Base-by-base conservation (phyloP, 2,888 invertebrate species). In the Calliscelio sp. region DNA sequence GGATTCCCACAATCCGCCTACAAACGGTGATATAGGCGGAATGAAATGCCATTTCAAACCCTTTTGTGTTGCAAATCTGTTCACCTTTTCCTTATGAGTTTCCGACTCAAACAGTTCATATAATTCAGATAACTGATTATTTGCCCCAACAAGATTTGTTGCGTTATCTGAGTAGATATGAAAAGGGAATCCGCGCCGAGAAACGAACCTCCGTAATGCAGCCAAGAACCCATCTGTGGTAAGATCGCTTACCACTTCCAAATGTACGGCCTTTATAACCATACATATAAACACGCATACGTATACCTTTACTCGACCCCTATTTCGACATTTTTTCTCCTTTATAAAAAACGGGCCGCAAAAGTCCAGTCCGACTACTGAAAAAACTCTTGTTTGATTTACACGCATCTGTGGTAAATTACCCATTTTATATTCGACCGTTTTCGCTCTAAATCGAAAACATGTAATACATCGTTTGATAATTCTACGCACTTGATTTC, bases 171-270 rank as follows among this genome's bases (percentile, higher is more conserved):
- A 90, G 63, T 86, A 89, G 0, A 93, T 86, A 7, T 88, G 59
- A 1, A 24, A 18, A 1, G 86, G 81, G 22, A 75, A 57, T 0
- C 91, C 91, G 7, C 91, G 73, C 44, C 91, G 65, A 4, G 90
- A 81, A 6, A 90, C 87, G 41, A 92, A 92, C 5, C 91, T 85
- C 24, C 84, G 59, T 2, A 92, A 61, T 0, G 91, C 88, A 1
- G 87, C 88, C 2, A 92, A 24, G 75, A 92, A 92, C 0, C 86
- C 84, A 22, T 89, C 89, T 0, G 91, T 88, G 0, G 89, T 86
- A 0, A 91, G 28, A 20, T 88, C 87, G 18, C 86, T 85, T 1
- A 90, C 91, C 0, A 91, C 55, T 77, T 92, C 91, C 10, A 92
- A 59, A 63, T 92, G 89, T 5, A 92, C 79, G 0, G 92, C 92